Evolutionary conservation across 2,797 vertebrate species (phyloP).

Genomic region (Coluber constrictor): DNA sequence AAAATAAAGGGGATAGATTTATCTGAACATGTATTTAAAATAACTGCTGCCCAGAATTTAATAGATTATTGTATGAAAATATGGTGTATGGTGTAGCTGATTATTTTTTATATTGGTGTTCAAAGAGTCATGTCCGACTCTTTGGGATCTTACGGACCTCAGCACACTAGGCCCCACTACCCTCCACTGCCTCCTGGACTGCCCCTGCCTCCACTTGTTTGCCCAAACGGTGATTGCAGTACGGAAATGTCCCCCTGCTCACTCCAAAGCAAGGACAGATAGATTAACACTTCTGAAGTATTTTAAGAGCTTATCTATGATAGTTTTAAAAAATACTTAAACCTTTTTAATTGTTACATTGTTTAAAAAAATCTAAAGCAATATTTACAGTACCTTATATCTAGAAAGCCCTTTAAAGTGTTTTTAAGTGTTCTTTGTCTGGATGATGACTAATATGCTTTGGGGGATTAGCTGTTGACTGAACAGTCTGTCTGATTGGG

Average conservation of each 20-base stretch:
- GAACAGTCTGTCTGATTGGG: background rate
- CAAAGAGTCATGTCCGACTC: background rate
- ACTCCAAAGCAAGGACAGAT: background rate
- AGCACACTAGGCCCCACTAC: background rate
- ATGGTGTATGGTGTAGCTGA: background rate
- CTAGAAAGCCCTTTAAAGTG: background rate
- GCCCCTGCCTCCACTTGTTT: background rate
- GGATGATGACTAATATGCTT: background rate
- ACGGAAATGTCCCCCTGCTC: conserved; percentile 10
- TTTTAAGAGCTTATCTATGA: background rate
- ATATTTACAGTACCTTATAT: background rate
- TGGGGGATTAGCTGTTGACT: background rate
- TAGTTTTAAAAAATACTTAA: background rate
- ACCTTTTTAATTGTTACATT: background rate
- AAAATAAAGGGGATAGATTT: conserved; percentile 54
- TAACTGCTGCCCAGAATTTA: conserved; percentile 51
- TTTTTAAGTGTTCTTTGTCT: background rate
- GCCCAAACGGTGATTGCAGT: background rate
- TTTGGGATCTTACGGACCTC: background rate
- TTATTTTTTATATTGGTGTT: conserved; percentile 9
- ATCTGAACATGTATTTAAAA: conserved; percentile 62
- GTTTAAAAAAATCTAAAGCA: background rate
- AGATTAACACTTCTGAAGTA: conserved; percentile 2
- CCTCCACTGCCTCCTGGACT: background rate
- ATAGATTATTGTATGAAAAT: conserved; percentile 52